phyloP scores from a whole-genome alignment of 2,797 vertebrate species.

The Onychomys torridus region DNA sequence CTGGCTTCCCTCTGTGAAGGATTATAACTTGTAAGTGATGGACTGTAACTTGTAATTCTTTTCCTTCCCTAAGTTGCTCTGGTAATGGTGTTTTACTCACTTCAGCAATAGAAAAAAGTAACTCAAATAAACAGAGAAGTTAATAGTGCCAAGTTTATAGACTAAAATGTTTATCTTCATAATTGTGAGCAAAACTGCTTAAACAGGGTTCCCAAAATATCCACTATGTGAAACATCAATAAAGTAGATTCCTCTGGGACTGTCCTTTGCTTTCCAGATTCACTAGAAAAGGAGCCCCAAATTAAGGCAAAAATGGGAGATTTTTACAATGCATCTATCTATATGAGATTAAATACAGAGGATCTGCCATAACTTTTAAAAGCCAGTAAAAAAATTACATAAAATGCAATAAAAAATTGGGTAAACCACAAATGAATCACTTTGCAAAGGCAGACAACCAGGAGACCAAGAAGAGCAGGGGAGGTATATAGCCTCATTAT shows the following conservation, averaged over 20 bases:
- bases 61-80: not conserved
- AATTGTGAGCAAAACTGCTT: conserved; percentile 10
- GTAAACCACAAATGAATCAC: not conserved
- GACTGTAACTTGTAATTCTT: not conserved
- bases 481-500: not conserved
- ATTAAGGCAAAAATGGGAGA: not conserved
- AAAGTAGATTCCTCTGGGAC: not conserved
- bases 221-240: not conserved
- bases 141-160: not conserved
- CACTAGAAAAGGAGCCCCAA: not conserved
- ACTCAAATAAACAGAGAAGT: not conserved
- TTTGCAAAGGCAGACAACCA: conserved; percentile 16
- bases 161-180: conserved; percentile 19
- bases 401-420: not conserved
- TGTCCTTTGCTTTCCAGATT: not conserved
- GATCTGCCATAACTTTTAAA: not conserved
- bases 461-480: not conserved
- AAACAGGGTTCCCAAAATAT: not conserved
- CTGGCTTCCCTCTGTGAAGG: not conserved
- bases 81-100: not conserved
- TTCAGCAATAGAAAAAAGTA: not conserved
- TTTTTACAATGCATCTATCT: not conserved
- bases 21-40: not conserved
- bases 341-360: not conserved
- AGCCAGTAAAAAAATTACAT: not conserved